Percentiles rank a stretch among this genome's conserved stretches.
These are phyloP conservation scores for Vulpes ferrilata DNA, from an alignment of 2,113 vertebrate genomes.

Conservation along the genomic window DNA sequence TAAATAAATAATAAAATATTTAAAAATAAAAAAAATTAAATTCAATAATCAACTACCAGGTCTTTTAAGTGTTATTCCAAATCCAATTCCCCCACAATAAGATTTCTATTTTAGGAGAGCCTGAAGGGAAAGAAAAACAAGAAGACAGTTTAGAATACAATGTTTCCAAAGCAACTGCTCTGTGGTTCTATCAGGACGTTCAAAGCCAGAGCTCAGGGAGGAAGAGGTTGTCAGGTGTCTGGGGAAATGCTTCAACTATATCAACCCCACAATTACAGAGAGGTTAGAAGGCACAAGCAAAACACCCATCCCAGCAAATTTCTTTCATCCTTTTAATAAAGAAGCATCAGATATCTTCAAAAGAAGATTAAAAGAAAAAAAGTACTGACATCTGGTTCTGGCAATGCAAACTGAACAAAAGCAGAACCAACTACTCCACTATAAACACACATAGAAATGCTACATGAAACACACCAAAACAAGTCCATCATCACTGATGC, in stretches of 20 bases:
- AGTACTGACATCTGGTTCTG: background rate
- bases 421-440: background rate
- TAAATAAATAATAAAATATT: no score
- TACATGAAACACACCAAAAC: no score
- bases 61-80: slow-evolving; percentile 49
- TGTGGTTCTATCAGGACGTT: background rate
- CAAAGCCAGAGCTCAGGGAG: background rate
- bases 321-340: slow-evolving; percentile 40
- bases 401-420: background rate
- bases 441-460: background rate
- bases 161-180: slow-evolving; percentile 56
- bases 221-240: background rate
- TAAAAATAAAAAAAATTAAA: background rate
- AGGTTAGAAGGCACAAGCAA: background rate
- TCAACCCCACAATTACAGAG: background rate
- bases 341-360: background rate
- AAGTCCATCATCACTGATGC: accelerated
- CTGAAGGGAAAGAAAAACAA: slow-evolving; percentile 72
- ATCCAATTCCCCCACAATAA: slow-evolving; percentile 59
- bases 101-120: slow-evolving; percentile 69
- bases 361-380: background rate
- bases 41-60: background rate
- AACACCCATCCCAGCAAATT: background rate
- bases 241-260: background rate
- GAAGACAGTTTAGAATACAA: slow-evolving; percentile 16